A percentile compares a stretch with the other conserved stretches of the same genome.
phyloP scores from a whole-genome alignment of 1,140 invertebrate species.

The Limonius californicus region DNA sequence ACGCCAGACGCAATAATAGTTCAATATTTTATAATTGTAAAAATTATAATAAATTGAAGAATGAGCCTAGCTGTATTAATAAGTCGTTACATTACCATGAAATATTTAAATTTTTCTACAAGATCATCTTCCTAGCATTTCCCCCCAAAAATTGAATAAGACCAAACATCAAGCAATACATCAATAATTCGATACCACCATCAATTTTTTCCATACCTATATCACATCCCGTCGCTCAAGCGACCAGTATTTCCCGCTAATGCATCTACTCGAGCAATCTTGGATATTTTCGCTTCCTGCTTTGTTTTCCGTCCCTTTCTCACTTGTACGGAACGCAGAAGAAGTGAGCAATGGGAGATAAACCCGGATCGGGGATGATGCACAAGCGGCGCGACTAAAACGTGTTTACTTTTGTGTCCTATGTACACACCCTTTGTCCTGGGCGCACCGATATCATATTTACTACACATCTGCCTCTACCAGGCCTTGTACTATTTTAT shows the following conservation, averaged over 20 bases:
- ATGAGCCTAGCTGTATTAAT: too few species aligned
- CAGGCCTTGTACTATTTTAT: slow-evolving; percentile 16
- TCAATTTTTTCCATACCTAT: slow-evolving; percentile 12
- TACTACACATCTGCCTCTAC: slow-evolving; percentile 42
- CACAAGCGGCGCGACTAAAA: slow-evolving; percentile 42
- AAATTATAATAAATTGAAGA: too few species aligned
- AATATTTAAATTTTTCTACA: too few species aligned
- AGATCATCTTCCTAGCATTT: too few species aligned
- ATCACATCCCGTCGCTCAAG: slow-evolving; percentile 12
- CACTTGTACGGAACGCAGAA: neutral
- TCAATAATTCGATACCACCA: slow-evolving; percentile 8
- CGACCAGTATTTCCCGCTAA: slow-evolving; percentile 12
- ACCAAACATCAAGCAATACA: neutral
- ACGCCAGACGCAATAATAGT: too few species aligned
- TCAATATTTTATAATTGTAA: too few species aligned
- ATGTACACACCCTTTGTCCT: slow-evolving; percentile 47
- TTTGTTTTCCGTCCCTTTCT: neutral
- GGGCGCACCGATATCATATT: slow-evolving; percentile 46
- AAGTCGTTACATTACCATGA: too few species aligned
- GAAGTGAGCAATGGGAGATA: neutral
- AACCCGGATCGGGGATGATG: slow-evolving; percentile 13
- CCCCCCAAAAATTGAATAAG: neutral
- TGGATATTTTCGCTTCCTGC: neutral
- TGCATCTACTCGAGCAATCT: slow-evolving; percentile 2
- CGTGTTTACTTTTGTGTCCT: slow-evolving; percentile 46